Evolutionary conservation across 2,113 vertebrate genomes (phyloP), one percentile per base, ranked within the genome.

Genomic region (cattle (Bos taurus)): DNA sequence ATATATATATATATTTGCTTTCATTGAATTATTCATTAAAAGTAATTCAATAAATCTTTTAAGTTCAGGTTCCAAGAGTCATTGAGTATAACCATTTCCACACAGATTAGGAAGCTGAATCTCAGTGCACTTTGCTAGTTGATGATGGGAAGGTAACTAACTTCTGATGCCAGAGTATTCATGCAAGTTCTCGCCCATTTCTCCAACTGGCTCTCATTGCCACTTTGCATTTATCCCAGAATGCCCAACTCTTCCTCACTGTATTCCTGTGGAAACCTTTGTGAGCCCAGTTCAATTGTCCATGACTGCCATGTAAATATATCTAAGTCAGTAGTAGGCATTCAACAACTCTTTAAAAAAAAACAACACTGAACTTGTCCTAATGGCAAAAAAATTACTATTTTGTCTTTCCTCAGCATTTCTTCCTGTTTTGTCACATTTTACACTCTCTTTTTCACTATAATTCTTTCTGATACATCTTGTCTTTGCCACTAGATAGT

Each of bases 81-180:
- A 40, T 26, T 26, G 48, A 57, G 2, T 15, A n/a, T 26, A n/a
- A 64, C 17, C 25, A 60, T 60, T 36, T 82, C 50, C 28, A 36
- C 23, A 59, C 43, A 33, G 36, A 10, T 25, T 50, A 86, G 21
- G 6, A 74, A 17, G 8, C 33, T 86, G 25, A 50, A 30, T 30
- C 19, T 0, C 21, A 13, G 2, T 5, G 0, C 10, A 21, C 4
- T 64, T n/a, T 14, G 23, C 3, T 28, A 11, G 4, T 19, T 74
- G 59, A 46, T 33, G 10, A 21, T 40, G 3, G 15, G 46, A 2
- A 48, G 19, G 21, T 1, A 2, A 21, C 25, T 64, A 19, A 25
- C 5, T 10, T 81, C 13, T n/a, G 25, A 50, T 10, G 1, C 28
- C 16, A 81, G 4, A 82, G 10, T 2, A 36, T 9, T 64, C 46